Percentiles rank a stretch among this genome's conserved stretches.
phyloP scores from a whole-genome alignment of 2,888 invertebrate species.

The Lymantria dispar region DNA sequence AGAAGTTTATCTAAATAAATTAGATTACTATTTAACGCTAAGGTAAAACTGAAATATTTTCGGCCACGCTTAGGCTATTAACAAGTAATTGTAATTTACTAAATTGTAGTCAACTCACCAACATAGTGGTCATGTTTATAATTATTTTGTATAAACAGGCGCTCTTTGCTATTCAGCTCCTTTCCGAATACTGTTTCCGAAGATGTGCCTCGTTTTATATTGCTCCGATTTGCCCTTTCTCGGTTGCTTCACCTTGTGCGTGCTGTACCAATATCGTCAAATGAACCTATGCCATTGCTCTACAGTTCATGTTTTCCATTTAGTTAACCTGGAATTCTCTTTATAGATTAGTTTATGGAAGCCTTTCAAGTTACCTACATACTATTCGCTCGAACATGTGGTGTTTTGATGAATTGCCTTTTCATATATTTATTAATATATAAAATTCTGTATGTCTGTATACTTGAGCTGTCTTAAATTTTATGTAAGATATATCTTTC shows the following conservation, averaged over 20 bases:
- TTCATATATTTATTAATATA: too few relatives aligned
- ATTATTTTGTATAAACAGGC: conserved; percentile 45
- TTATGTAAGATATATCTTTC: too few relatives aligned
- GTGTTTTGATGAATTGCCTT: too few relatives aligned
- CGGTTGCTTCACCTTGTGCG: conserved; percentile 79
- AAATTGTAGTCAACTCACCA: conserved; percentile 53
- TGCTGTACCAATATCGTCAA: conserved; percentile 54
- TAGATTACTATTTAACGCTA: too few relatives aligned
- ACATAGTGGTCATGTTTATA: conserved; percentile 51
- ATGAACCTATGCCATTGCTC: conserved; percentile 52
- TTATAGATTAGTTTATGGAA: conserved; percentile 7
- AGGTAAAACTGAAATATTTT: too few relatives aligned
- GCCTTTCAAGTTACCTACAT: conserved; percentile 7
- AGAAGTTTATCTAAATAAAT: too few relatives aligned
- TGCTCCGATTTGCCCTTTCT: conserved; percentile 78
- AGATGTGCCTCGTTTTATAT: conserved; percentile 79
- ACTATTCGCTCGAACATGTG: too few relatives aligned
- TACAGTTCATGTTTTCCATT: conserved; percentile 48
- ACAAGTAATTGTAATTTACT: not conserved
- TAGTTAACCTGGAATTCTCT: conserved; percentile 39
- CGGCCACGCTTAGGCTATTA: too few relatives aligned
- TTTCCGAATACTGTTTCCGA: conserved; percentile 68
- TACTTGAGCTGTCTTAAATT: too few relatives aligned
- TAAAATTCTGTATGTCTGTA: too few relatives aligned
- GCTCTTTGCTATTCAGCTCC: conserved; percentile 57